Percentiles rank a stretch among this genome's conserved stretches.
Conservation (phyloP, 2,113 vertebrate species). For the Scortum barcoo region DNA sequence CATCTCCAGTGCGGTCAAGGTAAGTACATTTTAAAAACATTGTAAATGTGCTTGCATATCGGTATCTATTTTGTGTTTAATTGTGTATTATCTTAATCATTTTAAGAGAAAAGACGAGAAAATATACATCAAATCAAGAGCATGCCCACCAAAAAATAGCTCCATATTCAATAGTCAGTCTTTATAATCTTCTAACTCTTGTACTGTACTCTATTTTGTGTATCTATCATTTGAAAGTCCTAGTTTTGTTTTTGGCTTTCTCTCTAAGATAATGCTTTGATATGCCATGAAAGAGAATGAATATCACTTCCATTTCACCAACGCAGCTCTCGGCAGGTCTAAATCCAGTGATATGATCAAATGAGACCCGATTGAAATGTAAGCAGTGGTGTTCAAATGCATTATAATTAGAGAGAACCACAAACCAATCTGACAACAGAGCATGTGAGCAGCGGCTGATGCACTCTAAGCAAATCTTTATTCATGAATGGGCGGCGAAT, state of each 20-base stretch:
- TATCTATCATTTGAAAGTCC: neutral
- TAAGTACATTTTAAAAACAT: neutral
- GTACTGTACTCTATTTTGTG: neutral
- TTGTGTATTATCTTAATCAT: neutral
- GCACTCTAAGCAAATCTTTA: slow-evolving; percentile 68
- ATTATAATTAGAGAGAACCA: slow-evolving; percentile 69
- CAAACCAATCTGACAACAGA: slow-evolving; percentile 68
- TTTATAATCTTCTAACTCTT: neutral
- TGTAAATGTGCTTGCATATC: neutral
- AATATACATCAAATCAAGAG: neutral
- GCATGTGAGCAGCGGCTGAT: slow-evolving; percentile 71
- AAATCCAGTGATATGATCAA: slow-evolving; percentile 40
- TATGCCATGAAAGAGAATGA: slow-evolving; percentile 25
- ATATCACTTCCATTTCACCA: slow-evolving; percentile 9
- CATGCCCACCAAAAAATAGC: neutral
- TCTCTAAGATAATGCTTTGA: slow-evolving; percentile 29
- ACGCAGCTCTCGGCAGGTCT: neutral
- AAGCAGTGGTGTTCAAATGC: slow-evolving; percentile 54
- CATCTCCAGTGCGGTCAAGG: neutral
- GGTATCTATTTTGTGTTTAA: neutral
- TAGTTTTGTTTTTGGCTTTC: neutral
- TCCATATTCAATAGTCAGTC: neutral
- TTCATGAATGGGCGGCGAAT: slow-evolving; percentile 61
- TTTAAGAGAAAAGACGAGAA: neutral
- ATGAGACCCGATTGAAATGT: slow-evolving; percentile 50